A percentile compares a stretch with the other conserved stretches of the same genome.
Conservation (phyloP, 2,113 vertebrate species). For the Neolamprologus longior region DNA sequence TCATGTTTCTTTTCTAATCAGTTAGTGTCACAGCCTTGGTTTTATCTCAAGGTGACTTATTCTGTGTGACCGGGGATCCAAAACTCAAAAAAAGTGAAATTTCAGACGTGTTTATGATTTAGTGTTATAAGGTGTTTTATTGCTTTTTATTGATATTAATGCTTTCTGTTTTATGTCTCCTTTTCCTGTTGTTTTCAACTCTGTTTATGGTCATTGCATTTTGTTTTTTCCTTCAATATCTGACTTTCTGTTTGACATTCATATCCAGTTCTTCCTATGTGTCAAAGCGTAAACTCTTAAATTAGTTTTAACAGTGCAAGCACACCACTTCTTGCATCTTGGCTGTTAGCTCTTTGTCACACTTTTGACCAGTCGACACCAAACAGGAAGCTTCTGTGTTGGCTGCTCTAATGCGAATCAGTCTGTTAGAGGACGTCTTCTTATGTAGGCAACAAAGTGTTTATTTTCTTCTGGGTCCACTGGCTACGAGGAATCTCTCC, state of each 20-base stretch:
- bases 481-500: not conserved
- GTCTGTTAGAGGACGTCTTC: not conserved
- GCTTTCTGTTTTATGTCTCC: not conserved
- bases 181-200: not conserved
- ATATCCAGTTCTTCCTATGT: not conserved
- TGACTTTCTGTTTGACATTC: not conserved
- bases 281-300: not conserved
- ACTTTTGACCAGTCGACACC: not conserved
- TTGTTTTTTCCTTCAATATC: not conserved
- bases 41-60: not conserved
- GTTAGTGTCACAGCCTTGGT: not conserved
- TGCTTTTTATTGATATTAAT: not conserved
- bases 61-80: not conserved
- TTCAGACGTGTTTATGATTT: not conserved
- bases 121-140: not conserved
- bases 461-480: not conserved
- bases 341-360: not conserved
- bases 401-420: not conserved
- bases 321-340: not conserved
- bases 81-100: not conserved
- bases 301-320: not conserved
- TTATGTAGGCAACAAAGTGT: not conserved
- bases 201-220: not conserved
- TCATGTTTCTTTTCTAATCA: not conserved
- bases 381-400: not conserved